Percentiles rank a stretch among this genome's conserved stretches.
phyloP scores from a whole-genome alignment of 2,113 vertebrate species.

The Oxyura jamaicensis region DNA sequence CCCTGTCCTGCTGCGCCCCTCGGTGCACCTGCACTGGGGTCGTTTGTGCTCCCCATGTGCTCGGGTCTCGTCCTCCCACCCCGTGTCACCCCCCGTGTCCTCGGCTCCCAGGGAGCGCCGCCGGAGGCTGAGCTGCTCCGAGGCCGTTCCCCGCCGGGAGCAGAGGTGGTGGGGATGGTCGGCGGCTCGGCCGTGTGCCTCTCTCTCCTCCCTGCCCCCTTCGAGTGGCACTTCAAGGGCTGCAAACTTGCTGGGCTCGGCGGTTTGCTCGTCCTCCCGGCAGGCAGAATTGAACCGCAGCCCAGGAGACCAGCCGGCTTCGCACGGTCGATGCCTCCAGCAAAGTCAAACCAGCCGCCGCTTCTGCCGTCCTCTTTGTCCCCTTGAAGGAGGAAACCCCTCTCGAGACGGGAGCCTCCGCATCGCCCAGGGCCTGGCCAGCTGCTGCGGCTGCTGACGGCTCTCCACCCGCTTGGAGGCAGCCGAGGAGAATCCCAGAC shows the following conservation, averaged over 20 bases:
- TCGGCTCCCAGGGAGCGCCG: not conserved
- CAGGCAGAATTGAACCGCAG: constrained; percentile 42
- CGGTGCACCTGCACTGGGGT: not conserved
- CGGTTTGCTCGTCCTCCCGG: constrained; percentile 17
- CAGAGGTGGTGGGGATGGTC: fast-evolving
- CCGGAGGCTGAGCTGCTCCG: not conserved
- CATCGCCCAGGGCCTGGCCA: constrained; percentile 40
- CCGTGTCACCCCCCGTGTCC: not conserved
- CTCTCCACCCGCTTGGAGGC: not conserved
- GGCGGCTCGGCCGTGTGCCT: not conserved
- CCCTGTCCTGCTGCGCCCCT: not conserved
- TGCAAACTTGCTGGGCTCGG: constrained; percentile 52
- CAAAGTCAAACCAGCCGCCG: constrained; percentile 54
- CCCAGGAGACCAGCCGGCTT: constrained; percentile 61
- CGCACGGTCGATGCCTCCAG: constrained; percentile 55
- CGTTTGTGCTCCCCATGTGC: not conserved
- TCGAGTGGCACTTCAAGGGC: constrained; percentile 24
- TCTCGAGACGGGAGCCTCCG: not conserved
- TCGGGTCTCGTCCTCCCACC: not conserved
- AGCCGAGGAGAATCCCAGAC: not conserved
- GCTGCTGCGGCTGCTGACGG: not conserved
- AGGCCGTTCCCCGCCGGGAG: not conserved
- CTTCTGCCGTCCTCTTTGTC: constrained; percentile 58
- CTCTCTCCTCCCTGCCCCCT: not conserved
- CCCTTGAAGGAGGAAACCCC: constrained; percentile 63